A percentile compares a stretch with the other conserved stretches of the same genome.
Conservation (phyloP, 2,888 invertebrate species). For the Shargacucullia verbasci region DNA sequence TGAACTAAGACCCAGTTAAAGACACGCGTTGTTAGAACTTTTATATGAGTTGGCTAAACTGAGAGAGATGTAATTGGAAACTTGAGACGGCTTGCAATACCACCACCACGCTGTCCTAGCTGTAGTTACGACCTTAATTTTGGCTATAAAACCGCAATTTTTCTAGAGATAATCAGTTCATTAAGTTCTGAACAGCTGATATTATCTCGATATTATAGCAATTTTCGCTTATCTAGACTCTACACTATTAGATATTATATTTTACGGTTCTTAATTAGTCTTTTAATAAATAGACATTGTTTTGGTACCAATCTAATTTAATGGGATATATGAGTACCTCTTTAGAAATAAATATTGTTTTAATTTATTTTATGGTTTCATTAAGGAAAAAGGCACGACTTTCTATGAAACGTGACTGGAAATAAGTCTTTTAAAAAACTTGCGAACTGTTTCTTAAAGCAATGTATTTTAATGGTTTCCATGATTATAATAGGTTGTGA, state of each 20-base stretch:
- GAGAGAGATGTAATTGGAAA: constrained; percentile 86
- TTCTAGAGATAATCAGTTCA: constrained; percentile 55
- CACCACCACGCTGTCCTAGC: constrained; percentile 55
- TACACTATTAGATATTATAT: constrained; percentile 4
- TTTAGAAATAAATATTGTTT: constrained; percentile 21
- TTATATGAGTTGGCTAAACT: constrained; percentile 85
- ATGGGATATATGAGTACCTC: background rate
- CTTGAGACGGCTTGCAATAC: constrained; percentile 75
- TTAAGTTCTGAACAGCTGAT: constrained; percentile 34
- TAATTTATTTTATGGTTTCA: constrained; percentile 5
- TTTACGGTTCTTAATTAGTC: background rate
- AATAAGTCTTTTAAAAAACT: constrained; percentile 28
- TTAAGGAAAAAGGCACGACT: constrained; percentile 6
- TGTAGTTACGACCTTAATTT: constrained; percentile 76
- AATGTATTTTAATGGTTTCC: constrained; percentile 39
- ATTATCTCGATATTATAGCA: constrained; percentile 17
- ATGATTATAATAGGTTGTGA: constrained; percentile 30
- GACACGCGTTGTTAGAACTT: constrained; percentile 81
- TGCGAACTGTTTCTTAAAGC: constrained; percentile 37
- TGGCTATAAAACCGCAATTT: constrained; percentile 69
- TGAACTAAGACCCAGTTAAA: constrained; percentile 66
- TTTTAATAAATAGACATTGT: constrained; percentile 1
- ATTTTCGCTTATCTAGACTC: constrained; percentile 12
- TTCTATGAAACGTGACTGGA: constrained; percentile 14
- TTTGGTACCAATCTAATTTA: background rate